These are phyloP conservation scores for Schlechtendalia chinensis DNA, from an alignment of 1,140 invertebrate genomes.

Conservation along the genomic window DNA sequence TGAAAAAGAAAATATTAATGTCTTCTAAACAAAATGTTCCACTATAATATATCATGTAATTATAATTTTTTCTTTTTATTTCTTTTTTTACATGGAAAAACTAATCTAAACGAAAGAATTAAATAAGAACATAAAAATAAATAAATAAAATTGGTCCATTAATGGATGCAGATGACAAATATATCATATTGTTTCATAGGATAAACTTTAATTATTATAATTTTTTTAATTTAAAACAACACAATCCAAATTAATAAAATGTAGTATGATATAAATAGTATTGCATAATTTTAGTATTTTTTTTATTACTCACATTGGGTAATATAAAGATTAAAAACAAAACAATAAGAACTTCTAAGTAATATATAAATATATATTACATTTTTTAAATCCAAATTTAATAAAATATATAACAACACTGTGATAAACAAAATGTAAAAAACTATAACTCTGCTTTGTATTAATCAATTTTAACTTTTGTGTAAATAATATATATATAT, in stretches of 20 bases:
- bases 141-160: conserved; percentile 28
- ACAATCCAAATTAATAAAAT: conserved; percentile 28
- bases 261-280: not conserved
- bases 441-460: not conserved
- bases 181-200: not conserved
- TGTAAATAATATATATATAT: not conserved
- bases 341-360: conserved; percentile 36
- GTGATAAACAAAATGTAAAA: conserved; percentile 41
- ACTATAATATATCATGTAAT: not conserved
- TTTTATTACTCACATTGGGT: conserved; percentile 10
- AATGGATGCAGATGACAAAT: conserved; percentile 8
- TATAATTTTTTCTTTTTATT: not conserved
- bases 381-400: not conserved
- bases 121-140: conserved; percentile 29
- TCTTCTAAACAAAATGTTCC: not conserved
- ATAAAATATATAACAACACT: conserved; percentile 46
- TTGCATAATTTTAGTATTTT: conserved; percentile 18
- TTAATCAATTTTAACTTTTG: not conserved
- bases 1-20: not conserved
- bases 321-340: conserved; percentile 39
- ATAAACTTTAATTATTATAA: not conserved
- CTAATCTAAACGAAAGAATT: conserved; percentile 21
- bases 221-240: conserved; percentile 28
- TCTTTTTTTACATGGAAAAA: not conserved
- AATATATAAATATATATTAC: not conserved